These are phyloP conservation scores for Biston betularia DNA, from an alignment of 2,888 invertebrate species.

Conservation along the genomic window DNA sequence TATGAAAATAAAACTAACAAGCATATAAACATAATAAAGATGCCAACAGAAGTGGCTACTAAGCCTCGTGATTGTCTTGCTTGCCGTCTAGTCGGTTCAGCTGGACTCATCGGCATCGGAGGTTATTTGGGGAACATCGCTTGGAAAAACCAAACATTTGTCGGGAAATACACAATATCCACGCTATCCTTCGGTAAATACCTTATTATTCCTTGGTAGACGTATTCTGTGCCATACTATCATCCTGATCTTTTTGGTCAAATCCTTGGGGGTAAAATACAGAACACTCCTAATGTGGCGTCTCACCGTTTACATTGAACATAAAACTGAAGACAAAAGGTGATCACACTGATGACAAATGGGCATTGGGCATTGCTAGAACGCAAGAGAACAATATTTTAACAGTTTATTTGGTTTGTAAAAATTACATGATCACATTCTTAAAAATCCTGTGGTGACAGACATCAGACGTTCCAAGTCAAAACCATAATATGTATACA, in stretches of 20 bases:
- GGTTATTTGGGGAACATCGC: constrained; percentile 86
- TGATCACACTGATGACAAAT: no score
- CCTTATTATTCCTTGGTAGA: background rate
- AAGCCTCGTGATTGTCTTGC: constrained; percentile 85
- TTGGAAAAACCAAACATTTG: constrained; percentile 80
- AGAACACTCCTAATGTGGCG: background rate
- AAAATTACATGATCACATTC: no score
- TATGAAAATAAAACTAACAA: background rate
- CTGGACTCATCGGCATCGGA: constrained; percentile 88
- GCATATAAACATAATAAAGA: constrained; percentile 36
- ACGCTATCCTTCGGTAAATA: constrained; percentile 78
- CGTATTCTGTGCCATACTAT: background rate
- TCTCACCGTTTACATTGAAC: background rate
- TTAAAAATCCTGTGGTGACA: no score
- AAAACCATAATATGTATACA: no score
- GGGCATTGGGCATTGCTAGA: no score
- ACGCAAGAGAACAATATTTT: no score
- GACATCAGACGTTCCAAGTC: no score
- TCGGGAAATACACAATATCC: constrained; percentile 76
- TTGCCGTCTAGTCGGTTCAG: constrained; percentile 87
- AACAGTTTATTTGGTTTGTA: no score
- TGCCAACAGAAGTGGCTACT: constrained; percentile 66
- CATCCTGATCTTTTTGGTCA: background rate
- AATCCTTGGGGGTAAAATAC: background rate
- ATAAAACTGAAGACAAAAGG: no score